Evolutionary conservation across 1,140 invertebrate genomes (phyloP).

Genomic region (Oedothorax gibbosus): DNA sequence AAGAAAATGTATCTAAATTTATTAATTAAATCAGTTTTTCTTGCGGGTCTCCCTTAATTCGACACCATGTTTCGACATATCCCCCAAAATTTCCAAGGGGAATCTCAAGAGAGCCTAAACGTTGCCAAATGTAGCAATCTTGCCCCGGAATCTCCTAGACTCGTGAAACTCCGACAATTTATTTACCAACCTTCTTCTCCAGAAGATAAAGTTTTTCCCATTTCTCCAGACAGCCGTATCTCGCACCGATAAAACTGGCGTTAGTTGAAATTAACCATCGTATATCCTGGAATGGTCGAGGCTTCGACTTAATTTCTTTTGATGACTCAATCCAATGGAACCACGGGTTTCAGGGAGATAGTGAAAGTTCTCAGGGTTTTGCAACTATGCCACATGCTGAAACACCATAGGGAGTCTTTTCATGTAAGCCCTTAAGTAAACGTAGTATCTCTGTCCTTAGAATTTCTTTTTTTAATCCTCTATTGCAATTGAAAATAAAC

Average conservation of each 20-base stretch:
- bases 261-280: conserved; percentile 57
- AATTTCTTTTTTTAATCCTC: too few relatives aligned
- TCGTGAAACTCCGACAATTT: conserved; percentile 47
- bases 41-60: too few relatives aligned
- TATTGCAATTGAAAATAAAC: too few relatives aligned
- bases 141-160: too few relatives aligned
- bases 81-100: too few relatives aligned
- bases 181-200: conserved; percentile 38
- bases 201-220: conserved; percentile 46
- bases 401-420: conserved; percentile 8
- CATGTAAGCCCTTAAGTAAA: background rate
- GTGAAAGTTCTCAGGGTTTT: background rate
- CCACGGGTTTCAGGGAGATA: background rate
- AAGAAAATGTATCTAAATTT: too few relatives aligned
- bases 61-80: too few relatives aligned
- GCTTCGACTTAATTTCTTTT: conserved; percentile 46
- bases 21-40: too few relatives aligned
- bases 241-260: conserved; percentile 40
- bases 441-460: too few relatives aligned
- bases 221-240: conserved; percentile 28
- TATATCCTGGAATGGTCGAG: conserved; percentile 38
- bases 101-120: too few relatives aligned
- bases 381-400: conserved; percentile 1
- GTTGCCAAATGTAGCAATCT: too few relatives aligned
- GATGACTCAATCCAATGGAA: conserved; percentile 34